Base-by-base conservation (phyloP, 2,888 invertebrate species). In the Dioctria linearis region DNA sequence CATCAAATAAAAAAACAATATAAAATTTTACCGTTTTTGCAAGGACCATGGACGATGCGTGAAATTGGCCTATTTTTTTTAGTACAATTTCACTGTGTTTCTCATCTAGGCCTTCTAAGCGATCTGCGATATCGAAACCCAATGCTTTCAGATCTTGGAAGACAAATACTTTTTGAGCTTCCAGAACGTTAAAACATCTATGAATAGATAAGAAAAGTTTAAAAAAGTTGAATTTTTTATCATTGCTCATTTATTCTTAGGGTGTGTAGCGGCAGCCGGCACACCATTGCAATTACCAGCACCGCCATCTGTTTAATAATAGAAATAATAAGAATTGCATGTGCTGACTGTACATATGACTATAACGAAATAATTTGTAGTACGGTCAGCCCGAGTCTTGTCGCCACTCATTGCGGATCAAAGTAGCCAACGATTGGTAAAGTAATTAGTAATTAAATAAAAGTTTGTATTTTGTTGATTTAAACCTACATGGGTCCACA, bases 81-180 rank as follows among this genome's bases (percentile, higher is more conserved):
- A 92, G 85, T 2, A 91, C 90, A 63, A 90, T 69, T n/a, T 88
- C 85, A 76, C 88, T 87, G 84, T 92, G 92, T 0, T 86, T 83
- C 82, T 90, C 86, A 86, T 92, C 90, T n/a, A 92, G 86, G 11
- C 92, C 92, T 43, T 84, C 81, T 81, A 90, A 88, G 39, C 91
- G 88, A 57, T 90, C 88, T 3, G 89, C 89, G 90, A 91, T 90
- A 61, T 87, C 86, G 84, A 87, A 92, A 37, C 90, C 91, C 37
- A 86, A 82, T 4, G 87, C 87, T 1, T 88, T 86, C 42, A 92
- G 86, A 83, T 88, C 88, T 54, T 79, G 49, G 39, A 82, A 46
- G 5, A 79, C 79, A 11, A 80, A n/a, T 8, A 66, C 75, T 9
- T 25, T 46, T 13, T 13, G 13, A 67, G 81, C 49, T 78, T 76